Percentiles rank a stretch among this genome's conserved stretches.
These are phyloP conservation scores for Hemicrepidius hirtus DNA, from an alignment of 2,888 invertebrate species.

Conservation along the genomic window DNA sequence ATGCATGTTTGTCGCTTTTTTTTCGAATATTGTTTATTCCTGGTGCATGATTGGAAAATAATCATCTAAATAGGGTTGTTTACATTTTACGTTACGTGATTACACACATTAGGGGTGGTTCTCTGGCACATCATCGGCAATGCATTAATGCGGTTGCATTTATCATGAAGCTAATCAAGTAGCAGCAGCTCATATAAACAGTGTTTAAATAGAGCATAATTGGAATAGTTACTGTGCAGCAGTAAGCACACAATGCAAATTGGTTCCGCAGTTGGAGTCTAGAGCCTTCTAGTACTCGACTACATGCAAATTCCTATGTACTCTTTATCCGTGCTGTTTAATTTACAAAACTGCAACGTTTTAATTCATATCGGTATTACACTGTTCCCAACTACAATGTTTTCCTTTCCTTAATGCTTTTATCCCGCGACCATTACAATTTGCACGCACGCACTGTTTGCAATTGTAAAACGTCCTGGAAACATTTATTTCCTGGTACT, in stretches of 20 bases:
- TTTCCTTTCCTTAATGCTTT: not conserved
- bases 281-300: constrained; percentile 16
- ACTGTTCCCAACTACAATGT: constrained; percentile 1
- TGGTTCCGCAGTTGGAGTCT: constrained; percentile 40
- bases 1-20: too few relatives aligned
- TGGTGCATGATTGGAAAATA: not conserved
- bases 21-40: too few relatives aligned
- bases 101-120: not conserved
- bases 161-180: constrained; percentile 45
- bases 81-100: constrained; percentile 3
- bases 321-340: constrained; percentile 34
- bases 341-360: constrained; percentile 55
- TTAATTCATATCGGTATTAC: constrained; percentile 47
- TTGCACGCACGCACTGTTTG: constrained; percentile 7
- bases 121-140: constrained; percentile 32
- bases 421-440: not conserved
- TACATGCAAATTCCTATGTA: constrained; percentile 40
- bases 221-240: constrained; percentile 48
- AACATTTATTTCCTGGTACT: not conserved
- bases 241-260: constrained; percentile 42
- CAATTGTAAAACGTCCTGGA: not conserved
- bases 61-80: not conserved
- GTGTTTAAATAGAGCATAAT: constrained; percentile 47
- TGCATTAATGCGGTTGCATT: constrained; percentile 37
- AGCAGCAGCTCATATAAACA: constrained; percentile 42